Evolutionary conservation across 2,888 invertebrate genomes (phyloP).

Genomic region (Heterodera filipjevi): DNA sequence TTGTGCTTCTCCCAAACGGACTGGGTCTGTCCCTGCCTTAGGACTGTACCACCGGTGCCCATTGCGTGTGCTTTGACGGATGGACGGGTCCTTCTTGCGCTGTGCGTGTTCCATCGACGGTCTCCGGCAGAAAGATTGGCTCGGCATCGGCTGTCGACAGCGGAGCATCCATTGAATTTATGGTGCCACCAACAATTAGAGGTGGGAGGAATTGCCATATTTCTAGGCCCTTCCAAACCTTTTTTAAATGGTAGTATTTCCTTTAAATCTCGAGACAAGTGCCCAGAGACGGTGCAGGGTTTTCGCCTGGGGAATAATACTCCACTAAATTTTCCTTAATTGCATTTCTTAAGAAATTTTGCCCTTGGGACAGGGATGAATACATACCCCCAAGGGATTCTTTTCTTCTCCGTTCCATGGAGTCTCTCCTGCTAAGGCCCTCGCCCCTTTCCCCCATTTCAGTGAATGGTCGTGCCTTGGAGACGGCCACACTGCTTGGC

Average conservation of each 20-base stretch:
- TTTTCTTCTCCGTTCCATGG: neutral
- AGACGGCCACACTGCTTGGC: slow-evolving; percentile 67
- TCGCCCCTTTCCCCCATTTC: neutral
- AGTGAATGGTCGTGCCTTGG: slow-evolving; percentile 44
- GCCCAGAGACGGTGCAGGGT: too few relatives aligned
- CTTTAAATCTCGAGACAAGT: too few relatives aligned
- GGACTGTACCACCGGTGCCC: slow-evolving; percentile 86
- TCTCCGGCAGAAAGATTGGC: neutral
- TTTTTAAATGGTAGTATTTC: neutral
- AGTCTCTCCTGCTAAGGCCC: too few relatives aligned
- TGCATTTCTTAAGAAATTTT: too few relatives aligned
- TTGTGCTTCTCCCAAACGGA: neutral
- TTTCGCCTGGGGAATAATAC: too few relatives aligned
- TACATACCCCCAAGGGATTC: too few relatives aligned
- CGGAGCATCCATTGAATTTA: slow-evolving; percentile 33
- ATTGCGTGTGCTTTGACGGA: slow-evolving; percentile 86
- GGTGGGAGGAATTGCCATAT: too few relatives aligned
- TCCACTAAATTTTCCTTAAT: too few relatives aligned
- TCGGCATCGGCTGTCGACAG: neutral
- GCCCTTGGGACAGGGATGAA: too few relatives aligned
- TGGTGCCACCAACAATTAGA: neutral
- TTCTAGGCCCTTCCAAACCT: too few relatives aligned
- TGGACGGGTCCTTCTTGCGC: slow-evolving; percentile 67
- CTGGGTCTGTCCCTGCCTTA: slow-evolving; percentile 28
- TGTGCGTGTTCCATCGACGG: slow-evolving; percentile 38